A percentile compares a stretch with the other conserved stretches of the same genome.
phyloP scores from a whole-genome alignment of 2,113 vertebrate genomes.

The Sinocyclocheilus anophthalmus region DNA sequence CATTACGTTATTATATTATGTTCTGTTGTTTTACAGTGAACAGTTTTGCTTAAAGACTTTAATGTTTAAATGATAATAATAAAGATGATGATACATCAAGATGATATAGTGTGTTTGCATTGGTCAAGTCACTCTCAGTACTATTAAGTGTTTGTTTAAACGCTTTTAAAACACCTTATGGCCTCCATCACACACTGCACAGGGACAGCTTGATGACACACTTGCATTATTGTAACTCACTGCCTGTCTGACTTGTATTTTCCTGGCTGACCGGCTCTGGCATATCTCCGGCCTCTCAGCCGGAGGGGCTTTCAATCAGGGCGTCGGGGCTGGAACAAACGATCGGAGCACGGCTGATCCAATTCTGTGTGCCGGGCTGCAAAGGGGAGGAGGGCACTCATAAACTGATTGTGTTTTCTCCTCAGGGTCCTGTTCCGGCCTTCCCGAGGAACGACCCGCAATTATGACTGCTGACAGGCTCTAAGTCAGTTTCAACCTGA shows the following conservation, averaged over 20 bases:
- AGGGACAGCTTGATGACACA: slow-evolving; percentile 31
- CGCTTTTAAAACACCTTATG: slow-evolving; percentile 9
- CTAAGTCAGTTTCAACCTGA: slow-evolving; percentile 55
- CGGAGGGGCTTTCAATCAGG: slow-evolving; percentile 44
- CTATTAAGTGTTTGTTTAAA: not conserved
- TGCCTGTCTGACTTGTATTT: slow-evolving; percentile 35
- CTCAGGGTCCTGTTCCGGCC: slow-evolving; percentile 57
- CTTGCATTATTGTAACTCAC: slow-evolving; percentile 35
- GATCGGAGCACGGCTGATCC: slow-evolving; percentile 46
- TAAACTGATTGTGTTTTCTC: slow-evolving; percentile 60
- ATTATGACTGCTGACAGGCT: slow-evolving; percentile 56
- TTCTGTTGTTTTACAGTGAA: not conserved
- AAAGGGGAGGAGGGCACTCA: slow-evolving; percentile 44
- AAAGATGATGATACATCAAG: slow-evolving; percentile 3
- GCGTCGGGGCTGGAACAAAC: slow-evolving; percentile 20
- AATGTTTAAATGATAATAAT: slow-evolving; percentile 8
- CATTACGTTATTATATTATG: not conserved
- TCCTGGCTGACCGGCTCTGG: slow-evolving; percentile 34
- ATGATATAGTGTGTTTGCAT: slow-evolving; percentile 16
- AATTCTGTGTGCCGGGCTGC: slow-evolving; percentile 34
- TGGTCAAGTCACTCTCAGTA: not conserved
- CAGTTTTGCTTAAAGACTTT: not conserved
- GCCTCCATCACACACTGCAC: slow-evolving; percentile 10
- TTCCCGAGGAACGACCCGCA: slow-evolving; percentile 46
- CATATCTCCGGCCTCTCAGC: slow-evolving; percentile 34